Evolutionary conservation across 53 echinoderm and acorn worm species (phyloP).

Genomic region (Temnopleurus reevesii): DNA sequence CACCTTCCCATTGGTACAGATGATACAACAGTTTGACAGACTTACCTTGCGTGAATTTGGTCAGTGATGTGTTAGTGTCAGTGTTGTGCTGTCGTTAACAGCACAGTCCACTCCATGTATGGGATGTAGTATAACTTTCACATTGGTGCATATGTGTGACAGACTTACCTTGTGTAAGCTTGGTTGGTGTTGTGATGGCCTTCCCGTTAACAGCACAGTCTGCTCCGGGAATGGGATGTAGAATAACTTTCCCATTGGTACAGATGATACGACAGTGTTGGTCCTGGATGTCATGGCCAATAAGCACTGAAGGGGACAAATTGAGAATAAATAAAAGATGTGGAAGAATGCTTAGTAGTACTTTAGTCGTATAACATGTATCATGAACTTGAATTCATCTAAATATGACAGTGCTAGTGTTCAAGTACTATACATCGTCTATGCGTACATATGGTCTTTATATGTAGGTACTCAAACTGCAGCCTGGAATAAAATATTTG

Average conservation of each 20-base stretch:
- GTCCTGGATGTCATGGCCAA: constrained; percentile 79
- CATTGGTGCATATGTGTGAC: constrained; percentile 54
- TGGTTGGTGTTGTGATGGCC: constrained; percentile 69
- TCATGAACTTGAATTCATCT: too few species aligned
- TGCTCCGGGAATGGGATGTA: constrained; percentile 68
- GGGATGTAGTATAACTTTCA: constrained; percentile 72
- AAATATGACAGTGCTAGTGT: too few species aligned
- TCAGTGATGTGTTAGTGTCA: constrained; percentile 66
- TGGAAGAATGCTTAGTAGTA: too few species aligned
- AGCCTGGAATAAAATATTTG: too few species aligned
- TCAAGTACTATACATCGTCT: too few species aligned
- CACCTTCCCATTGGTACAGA: constrained; percentile 74
- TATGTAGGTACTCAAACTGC: too few species aligned
- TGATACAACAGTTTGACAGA: constrained; percentile 74
- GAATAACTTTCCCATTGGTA: constrained; percentile 68
- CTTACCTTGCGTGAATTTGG: constrained; percentile 80
- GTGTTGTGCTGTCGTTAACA: constrained; percentile 86
- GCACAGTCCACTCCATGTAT: constrained; percentile 67
- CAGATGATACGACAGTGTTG: constrained; percentile 76
- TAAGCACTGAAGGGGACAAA: constrained; percentile 65
- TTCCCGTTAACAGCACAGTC: constrained; percentile 91
- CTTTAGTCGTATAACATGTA: too few species aligned
- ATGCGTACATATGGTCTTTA: too few species aligned
- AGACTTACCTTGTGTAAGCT: constrained; percentile 83
- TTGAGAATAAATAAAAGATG: too few species aligned